Evolutionary conservation across 2,113 vertebrate species (phyloP), one percentile per base, ranked within the genome.

Genomic region (Alces alces): DNA sequence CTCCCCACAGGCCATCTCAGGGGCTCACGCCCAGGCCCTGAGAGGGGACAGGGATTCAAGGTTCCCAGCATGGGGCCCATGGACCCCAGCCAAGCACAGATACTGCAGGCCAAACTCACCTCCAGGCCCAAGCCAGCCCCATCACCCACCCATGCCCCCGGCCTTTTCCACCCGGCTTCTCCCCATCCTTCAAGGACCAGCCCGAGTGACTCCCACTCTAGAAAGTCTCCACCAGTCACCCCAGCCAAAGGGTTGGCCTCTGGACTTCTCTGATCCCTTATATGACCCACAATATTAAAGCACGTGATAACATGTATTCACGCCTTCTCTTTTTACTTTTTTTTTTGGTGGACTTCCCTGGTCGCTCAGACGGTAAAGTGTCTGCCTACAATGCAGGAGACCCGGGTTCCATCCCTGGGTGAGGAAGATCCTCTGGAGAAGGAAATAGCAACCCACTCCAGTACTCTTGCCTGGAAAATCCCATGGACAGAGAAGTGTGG

Each of bases 131-230:
- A 2, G 30, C 60, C 1, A 0, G 16, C 8, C 11, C 7, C 8
- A 3, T 8, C 5, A 55, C 2, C 36, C 11, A 7, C 43, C n/a
- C 1, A 1, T 2, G 5, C 7, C 54, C 50, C 25, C 2, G 2
- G 80, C 43, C 30, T 23, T 25, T 43, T 76, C 87, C 21, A 2
- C n/a, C 17, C 19, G 2, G 60, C 87, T 30, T 57, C 78, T 33
- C 27, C 52, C 27, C 30, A 0, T 57, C 70, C 80, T 43, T 54
- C 58, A 8, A 25, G 55, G 60, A 45, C 23, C 50, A 83, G 33
- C 64, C 85, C 5, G 17, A 2, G 28, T 25, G 70, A 30, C 47
- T 33, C 39, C 39, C 66, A 5, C 78, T 66, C 54, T 43, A 80
- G 73, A 43, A 45, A 83, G 61, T 11, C 12, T 13, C 54, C 54